Base-by-base conservation (phyloP, 2,797 vertebrate genomes). In the Melanotaenia nigrans region DNA sequence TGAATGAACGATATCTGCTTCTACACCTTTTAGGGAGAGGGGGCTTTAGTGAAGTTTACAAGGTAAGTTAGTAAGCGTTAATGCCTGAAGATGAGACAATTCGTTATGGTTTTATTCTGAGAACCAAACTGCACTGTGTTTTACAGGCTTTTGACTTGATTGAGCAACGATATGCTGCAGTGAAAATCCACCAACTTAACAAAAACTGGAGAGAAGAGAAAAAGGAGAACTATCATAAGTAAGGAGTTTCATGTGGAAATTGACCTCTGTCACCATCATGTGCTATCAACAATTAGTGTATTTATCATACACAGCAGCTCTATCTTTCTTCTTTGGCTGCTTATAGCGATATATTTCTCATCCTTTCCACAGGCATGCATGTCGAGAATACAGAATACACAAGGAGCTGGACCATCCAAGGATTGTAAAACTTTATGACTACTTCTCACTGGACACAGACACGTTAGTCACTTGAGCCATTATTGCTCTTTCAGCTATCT, bases 141-240 rank as follows among this genome's bases (percentile, higher is more conserved):
- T 77, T 81, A 42, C 86, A 99, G 98, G 97, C 98, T 78, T 99
- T 99, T 94, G 98, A 99, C 93, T 95, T 99, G 87, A 98, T 97
- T 89, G 98, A 99, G 90, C 98, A 99, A 95, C 95, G 98, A 88
- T 99, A 99, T 0, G 96, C 97, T 90, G 98, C 98, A 95, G 98
- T 99, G 93, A 99, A 99, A 94, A 99, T 99, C 87, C 98, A 99
- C 87, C 98, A 99, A 90, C 97, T 99, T 84, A 99, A 99, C 94
- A 99, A 99, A 93, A 99, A 97, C 94, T 99, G 98, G 98, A 96
- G 98, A 84, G 98, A 99, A 83, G 98, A 99, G 93, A 99, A 99
- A 90, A 99, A 99, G 87, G 98, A 99, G 93, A 99, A 99, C 91
- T 99, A 99, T 89, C 97, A 99, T 93, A 99, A 99, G 97, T 99